Conservation (phyloP, 2,888 invertebrate genomes). For the Aphodius granarius region DNA sequence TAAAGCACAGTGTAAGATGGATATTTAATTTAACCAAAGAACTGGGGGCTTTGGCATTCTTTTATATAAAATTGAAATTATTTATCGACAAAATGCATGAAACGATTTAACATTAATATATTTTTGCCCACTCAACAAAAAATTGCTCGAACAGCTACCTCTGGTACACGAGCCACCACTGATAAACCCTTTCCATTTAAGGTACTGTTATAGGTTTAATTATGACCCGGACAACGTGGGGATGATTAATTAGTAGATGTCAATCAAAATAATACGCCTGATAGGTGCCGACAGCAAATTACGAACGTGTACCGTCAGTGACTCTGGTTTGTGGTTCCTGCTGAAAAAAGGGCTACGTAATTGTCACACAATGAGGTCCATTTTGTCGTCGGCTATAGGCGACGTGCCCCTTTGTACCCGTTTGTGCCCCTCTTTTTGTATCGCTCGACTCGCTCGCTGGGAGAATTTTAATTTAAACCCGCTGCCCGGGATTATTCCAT, state of each 20-base stretch:
- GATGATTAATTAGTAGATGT: background rate
- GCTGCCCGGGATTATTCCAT: background rate
- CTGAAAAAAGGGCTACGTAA: background rate
- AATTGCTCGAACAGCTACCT: too few relatives aligned
- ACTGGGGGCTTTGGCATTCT: too few relatives aligned
- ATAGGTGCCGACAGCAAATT: background rate
- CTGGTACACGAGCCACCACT: too few relatives aligned
- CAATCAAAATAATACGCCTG: background rate
- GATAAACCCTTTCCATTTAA: background rate
- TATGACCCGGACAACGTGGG: background rate
- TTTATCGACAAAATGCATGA: too few relatives aligned
- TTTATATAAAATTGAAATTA: too few relatives aligned
- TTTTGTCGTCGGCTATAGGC: background rate
- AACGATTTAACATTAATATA: too few relatives aligned
- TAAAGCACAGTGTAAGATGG: too few relatives aligned
- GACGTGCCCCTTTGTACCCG: background rate
- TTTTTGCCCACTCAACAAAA: too few relatives aligned
- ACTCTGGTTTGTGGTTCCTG: background rate
- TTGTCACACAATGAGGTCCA: background rate
- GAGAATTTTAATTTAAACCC: background rate
- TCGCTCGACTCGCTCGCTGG: background rate
- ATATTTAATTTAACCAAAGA: too few relatives aligned
- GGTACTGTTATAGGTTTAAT: background rate
- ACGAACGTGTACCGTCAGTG: background rate
- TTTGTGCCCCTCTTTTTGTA: too few relatives aligned